Evolutionary conservation across 1,140 invertebrate genomes (phyloP).

Genomic region (Sarcophaga peregrina): DNA sequence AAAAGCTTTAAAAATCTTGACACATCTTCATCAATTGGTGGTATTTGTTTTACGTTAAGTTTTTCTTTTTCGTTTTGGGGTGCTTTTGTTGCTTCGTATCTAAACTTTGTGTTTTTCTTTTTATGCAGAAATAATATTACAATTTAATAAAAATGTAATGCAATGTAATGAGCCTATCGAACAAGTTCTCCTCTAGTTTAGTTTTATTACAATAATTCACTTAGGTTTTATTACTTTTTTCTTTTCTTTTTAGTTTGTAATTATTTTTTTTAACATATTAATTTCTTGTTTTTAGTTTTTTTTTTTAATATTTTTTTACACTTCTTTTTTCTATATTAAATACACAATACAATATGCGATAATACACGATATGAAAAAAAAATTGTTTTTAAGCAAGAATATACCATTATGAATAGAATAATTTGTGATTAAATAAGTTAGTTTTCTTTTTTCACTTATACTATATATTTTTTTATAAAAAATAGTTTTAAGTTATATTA

Average conservation of each 20-base stretch:
- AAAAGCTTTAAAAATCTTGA: too few relatives aligned
- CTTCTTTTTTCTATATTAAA: too few relatives aligned
- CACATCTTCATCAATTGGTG: neutral
- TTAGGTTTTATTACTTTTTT: too few relatives aligned
- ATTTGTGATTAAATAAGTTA: neutral
- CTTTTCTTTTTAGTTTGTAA: neutral
- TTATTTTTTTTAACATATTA: neutral
- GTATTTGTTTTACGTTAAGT: neutral
- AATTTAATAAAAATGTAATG: too few relatives aligned
- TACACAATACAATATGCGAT: too few relatives aligned
- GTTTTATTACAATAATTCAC: too few relatives aligned
- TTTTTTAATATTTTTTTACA: neutral
- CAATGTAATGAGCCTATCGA: neutral
- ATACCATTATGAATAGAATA: too few relatives aligned
- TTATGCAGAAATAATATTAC: too few relatives aligned
- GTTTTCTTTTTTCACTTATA: constrained; percentile 17
- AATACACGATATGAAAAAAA: too few relatives aligned
- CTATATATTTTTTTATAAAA: constrained; percentile 20
- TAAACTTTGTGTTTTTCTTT: neutral
- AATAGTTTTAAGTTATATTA: constrained; percentile 13
- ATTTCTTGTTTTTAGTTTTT: neutral
- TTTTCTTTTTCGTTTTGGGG: neutral
- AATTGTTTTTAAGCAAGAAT: too few relatives aligned
- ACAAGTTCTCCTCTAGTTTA: neutral
- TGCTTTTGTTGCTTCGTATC: constrained; percentile 18